Evolutionary conservation across 2,797 vertebrate genomes (phyloP).

Genomic region (Mus spretus): DNA sequence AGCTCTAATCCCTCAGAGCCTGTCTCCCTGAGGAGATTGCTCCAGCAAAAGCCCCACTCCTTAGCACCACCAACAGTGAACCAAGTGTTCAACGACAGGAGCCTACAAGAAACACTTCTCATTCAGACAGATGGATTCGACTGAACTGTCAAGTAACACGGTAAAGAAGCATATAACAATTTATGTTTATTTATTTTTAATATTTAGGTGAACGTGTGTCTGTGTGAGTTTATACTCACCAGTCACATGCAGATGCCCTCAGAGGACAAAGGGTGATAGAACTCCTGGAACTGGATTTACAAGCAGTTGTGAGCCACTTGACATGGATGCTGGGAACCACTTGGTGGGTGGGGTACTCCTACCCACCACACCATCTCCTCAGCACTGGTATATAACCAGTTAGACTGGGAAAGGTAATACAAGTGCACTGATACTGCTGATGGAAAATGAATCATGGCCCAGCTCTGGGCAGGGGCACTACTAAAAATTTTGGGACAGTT

Average conservation of each 20-base stretch:
- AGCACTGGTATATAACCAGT: neutral
- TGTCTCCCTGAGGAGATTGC: neutral
- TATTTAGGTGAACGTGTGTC: neutral
- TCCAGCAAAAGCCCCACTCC: neutral
- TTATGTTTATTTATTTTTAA: neutral
- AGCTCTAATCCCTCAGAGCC: neutral
- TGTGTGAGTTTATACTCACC: neutral
- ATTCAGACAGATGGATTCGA: neutral
- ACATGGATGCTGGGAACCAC: neutral
- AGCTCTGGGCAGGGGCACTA: conserved; percentile 11
- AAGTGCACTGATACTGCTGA: neutral
- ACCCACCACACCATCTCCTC: neutral
- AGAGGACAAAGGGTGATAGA: neutral
- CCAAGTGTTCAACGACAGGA: neutral
- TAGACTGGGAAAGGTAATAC: neutral
- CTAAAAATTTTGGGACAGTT: conserved; percentile 18
- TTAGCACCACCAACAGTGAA: neutral
- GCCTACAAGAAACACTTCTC: neutral
- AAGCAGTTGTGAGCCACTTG: neutral
- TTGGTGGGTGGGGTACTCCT: neutral
- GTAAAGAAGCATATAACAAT: conserved; percentile 3
- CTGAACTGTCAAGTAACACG: neutral
- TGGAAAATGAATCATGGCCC: conserved; percentile 40
- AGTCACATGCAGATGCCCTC: neutral
- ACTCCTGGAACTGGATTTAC: neutral